A percentile compares a stretch with the other conserved stretches of the same genome.
Conservation (phyloP, 2,888 invertebrate genomes). For the Lycophotia porphyrea region DNA sequence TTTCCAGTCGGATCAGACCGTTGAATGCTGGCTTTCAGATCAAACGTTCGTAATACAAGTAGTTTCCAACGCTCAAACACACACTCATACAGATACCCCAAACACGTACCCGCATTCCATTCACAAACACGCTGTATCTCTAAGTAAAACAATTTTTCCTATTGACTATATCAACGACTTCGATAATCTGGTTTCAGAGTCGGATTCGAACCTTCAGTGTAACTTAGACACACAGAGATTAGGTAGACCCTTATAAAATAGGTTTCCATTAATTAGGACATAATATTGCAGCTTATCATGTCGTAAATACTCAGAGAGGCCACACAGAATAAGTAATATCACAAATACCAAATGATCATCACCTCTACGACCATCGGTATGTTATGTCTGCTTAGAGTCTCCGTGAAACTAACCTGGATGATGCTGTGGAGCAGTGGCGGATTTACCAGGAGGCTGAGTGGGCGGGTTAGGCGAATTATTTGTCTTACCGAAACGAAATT, state of each 20-base stretch:
- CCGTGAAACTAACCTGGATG: not conserved
- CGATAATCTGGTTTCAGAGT: not conserved
- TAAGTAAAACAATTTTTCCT: not conserved
- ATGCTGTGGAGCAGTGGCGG: not conserved
- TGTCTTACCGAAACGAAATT: too few relatives aligned
- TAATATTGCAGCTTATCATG: not conserved
- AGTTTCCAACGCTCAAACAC: constrained; percentile 87
- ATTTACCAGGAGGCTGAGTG: too few relatives aligned
- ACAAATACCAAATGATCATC: not conserved
- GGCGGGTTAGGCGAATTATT: too few relatives aligned
- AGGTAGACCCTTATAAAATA: not conserved
- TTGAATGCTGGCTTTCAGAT: constrained; percentile 79
- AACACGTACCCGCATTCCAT: too few relatives aligned
- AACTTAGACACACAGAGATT: not conserved
- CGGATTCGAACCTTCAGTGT: not conserved
- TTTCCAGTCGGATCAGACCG: constrained; percentile 80
- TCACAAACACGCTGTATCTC: too few relatives aligned
- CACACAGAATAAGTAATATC: constrained; percentile 1
- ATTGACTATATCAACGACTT: not conserved
- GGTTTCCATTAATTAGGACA: not conserved
- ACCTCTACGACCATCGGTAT: not conserved
- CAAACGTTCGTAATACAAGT: constrained; percentile 78
- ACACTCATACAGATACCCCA: too few relatives aligned
- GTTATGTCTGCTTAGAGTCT: not conserved
- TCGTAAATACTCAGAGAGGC: not conserved